Conservation (phyloP, 2,888 invertebrate species). For the Glyphotaelius pellucidus region DNA sequence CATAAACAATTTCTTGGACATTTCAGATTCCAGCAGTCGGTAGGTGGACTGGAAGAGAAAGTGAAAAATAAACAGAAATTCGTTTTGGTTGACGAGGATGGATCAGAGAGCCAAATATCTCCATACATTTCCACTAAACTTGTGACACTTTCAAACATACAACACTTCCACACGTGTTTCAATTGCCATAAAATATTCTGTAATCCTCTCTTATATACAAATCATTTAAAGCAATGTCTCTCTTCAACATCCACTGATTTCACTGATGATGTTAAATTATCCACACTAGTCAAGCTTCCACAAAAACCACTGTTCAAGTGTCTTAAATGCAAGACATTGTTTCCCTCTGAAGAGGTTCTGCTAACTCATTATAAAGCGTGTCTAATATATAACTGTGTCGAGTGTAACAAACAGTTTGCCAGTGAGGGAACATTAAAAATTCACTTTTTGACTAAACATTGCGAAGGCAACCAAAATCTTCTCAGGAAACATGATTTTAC, state of each 20-base stretch:
- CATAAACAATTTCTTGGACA: constrained; percentile 31
- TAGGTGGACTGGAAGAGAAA: background rate
- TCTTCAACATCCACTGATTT: background rate
- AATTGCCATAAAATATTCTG: background rate
- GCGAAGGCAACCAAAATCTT: background rate
- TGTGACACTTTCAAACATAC: background rate
- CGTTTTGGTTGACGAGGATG: constrained; percentile 18
- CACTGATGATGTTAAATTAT: background rate
- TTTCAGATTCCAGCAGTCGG: constrained; percentile 37
- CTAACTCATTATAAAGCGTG: background rate
- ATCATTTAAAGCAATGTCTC: background rate
- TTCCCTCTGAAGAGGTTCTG: constrained; percentile 5
- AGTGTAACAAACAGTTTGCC: constrained; percentile 33
- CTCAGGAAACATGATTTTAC: constrained; percentile 49
- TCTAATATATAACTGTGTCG: background rate
- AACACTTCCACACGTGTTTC: background rate
- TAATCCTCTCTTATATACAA: background rate
- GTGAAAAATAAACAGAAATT: constrained; percentile 28
- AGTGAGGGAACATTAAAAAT: constrained; percentile 39
- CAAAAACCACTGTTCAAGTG: background rate
- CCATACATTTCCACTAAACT: constrained; percentile 11
- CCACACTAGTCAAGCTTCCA: background rate
- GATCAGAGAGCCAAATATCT: constrained; percentile 20
- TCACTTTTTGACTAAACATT: constrained; percentile 34
- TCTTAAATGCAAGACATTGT: background rate